phyloP scores from a whole-genome alignment of 2,797 vertebrate species.

The Eulemur albifrons region DNA sequence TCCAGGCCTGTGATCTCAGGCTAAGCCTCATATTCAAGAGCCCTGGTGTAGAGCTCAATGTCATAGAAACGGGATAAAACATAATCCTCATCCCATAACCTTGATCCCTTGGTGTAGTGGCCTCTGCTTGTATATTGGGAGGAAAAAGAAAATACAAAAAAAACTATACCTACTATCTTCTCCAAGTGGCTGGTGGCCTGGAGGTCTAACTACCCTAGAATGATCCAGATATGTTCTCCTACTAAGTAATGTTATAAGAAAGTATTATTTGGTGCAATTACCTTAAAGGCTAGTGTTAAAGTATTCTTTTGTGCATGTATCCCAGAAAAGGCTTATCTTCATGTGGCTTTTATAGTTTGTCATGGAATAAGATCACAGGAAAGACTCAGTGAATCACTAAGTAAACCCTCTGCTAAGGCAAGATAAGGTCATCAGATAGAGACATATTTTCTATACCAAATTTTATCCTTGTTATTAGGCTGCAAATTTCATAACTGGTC shows the following conservation, averaged over 20 bases:
- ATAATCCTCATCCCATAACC: constrained; percentile 53
- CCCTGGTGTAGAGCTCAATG: constrained; percentile 39
- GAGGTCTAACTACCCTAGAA: neutral
- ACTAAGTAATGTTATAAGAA: neutral
- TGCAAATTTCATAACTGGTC: constrained; percentile 15
- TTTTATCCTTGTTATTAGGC: neutral
- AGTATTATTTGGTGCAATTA: neutral
- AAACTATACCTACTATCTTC: neutral
- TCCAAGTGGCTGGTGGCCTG: neutral
- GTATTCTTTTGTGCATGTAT: neutral
- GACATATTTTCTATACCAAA: neutral
- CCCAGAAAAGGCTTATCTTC: constrained; percentile 34
- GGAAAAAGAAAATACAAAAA: neutral
- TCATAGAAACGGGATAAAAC: constrained; percentile 57
- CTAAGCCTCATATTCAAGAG: constrained; percentile 52
- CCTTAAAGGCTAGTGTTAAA: neutral
- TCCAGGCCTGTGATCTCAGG: constrained; percentile 47
- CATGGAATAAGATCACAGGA: constrained; percentile 27
- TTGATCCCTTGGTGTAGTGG: constrained; percentile 35
- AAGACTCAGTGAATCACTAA: constrained; percentile 13
- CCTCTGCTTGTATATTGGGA: neutral
- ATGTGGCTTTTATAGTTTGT: neutral
- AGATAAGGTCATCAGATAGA: constrained; percentile 43
- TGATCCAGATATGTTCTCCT: neutral
- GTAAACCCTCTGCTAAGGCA: neutral